These are phyloP conservation scores for Morpho helenor DNA, from an alignment of 2,888 invertebrate genomes.

Conservation along the genomic window DNA sequence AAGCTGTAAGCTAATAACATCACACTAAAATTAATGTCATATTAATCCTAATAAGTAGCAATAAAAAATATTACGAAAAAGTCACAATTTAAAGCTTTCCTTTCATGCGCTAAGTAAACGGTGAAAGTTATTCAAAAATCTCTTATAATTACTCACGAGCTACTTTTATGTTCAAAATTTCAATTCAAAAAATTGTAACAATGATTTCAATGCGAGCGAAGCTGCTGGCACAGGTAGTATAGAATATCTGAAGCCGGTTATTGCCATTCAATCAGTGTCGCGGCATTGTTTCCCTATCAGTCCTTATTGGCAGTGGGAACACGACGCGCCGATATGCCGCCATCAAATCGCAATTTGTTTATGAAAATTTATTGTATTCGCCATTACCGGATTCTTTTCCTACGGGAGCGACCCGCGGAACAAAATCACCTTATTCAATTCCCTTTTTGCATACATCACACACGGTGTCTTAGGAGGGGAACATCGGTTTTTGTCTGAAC, in stretches of 20 bases:
- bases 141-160: too few species aligned
- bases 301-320: conserved; percentile 72
- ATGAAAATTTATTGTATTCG: conserved; percentile 80
- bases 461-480: conserved; percentile 63
- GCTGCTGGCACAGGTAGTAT: not conserved
- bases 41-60: too few species aligned
- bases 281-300: conserved; percentile 78
- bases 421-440: conserved; percentile 80
- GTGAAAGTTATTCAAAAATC: too few species aligned
- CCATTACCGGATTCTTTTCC: conserved; percentile 78
- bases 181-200: too few species aligned
- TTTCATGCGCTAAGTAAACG: too few species aligned
- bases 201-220: too few species aligned
- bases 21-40: too few species aligned
- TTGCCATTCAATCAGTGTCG: conserved; percentile 77
- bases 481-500: conserved; percentile 72
- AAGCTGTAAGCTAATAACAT: too few species aligned
- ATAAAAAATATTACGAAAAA: too few species aligned
- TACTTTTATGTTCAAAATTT: too few species aligned
- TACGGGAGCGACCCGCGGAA: conserved; percentile 71
- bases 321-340: conserved; percentile 63
- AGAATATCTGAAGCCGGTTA: conserved; percentile 29
- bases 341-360: conserved; percentile 80
- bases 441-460: conserved; percentile 79
- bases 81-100: too few species aligned